Percentiles rank a stretch among this genome's conserved stretches.
phyloP scores from a whole-genome alignment of 2,113 vertebrate species.

The Leiothrix lutea region DNA sequence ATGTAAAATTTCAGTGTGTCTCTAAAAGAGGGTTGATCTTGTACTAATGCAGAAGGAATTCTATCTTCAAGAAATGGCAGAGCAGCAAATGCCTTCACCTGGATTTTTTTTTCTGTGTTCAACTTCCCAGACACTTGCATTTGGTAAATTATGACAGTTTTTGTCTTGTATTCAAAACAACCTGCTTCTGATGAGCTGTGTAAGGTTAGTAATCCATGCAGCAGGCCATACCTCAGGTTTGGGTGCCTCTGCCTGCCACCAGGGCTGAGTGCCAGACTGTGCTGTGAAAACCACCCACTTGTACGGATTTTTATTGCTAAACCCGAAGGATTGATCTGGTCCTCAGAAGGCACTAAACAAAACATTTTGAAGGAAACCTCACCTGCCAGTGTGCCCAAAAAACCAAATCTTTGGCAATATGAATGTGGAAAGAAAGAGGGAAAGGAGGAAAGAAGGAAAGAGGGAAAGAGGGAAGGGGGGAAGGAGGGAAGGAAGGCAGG shows the following conservation, averaged over 20 bases:
- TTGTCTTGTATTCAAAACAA: neutral
- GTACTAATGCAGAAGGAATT: neutral
- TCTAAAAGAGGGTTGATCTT: neutral
- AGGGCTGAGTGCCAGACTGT: neutral
- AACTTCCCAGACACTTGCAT: neutral
- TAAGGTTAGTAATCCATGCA: neutral
- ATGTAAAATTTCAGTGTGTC: neutral
- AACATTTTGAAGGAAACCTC: neutral
- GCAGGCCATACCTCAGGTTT: neutral
- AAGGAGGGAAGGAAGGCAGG: neutral
- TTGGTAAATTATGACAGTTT: neutral
- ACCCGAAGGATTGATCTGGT: neutral
- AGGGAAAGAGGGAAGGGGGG: neutral
- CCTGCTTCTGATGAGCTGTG: neutral
- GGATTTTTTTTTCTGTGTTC: neutral
- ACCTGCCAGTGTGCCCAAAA: neutral
- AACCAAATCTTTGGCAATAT: neutral
- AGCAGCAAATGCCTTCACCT: neutral
- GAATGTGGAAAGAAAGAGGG: neutral
- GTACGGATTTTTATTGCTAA: neutral
- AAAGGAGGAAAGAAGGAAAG: fast-evolving
- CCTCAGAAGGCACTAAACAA: neutral
- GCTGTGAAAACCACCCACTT: neutral
- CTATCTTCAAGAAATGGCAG: neutral
- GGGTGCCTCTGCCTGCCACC: fast-evolving